phyloP scores from a whole-genome alignment of 2,113 vertebrate genomes.

The Petrocephalus zakoni region DNA sequence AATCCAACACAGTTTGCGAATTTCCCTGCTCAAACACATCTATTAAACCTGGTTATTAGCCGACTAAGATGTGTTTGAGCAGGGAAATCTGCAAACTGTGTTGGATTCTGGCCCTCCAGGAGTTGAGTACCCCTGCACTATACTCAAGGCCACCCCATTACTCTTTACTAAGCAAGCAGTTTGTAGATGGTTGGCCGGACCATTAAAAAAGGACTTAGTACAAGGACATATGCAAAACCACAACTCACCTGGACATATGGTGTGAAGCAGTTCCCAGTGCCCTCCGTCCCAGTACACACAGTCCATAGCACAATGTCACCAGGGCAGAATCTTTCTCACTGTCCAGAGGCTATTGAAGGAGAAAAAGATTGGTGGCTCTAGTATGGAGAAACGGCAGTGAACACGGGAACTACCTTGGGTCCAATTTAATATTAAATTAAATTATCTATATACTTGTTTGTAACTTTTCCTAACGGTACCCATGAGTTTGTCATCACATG shows the following conservation, averaged over 20 bases:
- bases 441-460: background rate
- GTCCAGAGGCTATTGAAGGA: slow-evolving; percentile 70
- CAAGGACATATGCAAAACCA: background rate
- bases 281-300: slow-evolving; percentile 92
- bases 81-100: no score
- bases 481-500: background rate
- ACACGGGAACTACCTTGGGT: background rate
- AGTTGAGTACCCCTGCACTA: no score
- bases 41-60: no score
- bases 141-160: background rate
- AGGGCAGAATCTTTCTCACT: slow-evolving; percentile 85
- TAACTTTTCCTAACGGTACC: background rate
- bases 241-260: slow-evolving; percentile 91
- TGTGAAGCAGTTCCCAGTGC: slow-evolving; percentile 93
- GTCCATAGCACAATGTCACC: slow-evolving; percentile 87
- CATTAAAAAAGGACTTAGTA: background rate
- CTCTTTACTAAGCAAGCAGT: background rate
- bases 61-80: no score
- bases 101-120: no score
- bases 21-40: no score
- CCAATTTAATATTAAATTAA: background rate
- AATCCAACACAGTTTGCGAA: no score
- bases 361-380: background rate
- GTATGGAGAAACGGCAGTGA: background rate
- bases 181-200: background rate